A percentile compares a stretch with the other conserved stretches of the same genome.
These are phyloP conservation scores for Catharus ustulatus DNA, from an alignment of 2,797 vertebrate species.

Conservation along the genomic window DNA sequence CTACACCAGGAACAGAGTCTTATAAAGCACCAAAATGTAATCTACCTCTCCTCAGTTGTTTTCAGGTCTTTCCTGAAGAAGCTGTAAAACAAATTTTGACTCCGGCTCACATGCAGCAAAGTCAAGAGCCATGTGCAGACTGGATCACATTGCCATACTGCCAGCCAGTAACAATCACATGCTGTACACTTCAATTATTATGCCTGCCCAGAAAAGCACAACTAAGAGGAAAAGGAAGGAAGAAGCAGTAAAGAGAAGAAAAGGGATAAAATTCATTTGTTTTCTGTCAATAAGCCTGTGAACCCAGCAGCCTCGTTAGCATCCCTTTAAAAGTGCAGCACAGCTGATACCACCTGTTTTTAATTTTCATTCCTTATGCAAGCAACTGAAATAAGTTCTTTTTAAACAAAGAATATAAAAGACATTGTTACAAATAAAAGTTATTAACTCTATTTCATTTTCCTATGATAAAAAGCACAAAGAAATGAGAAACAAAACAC, in stretches of 20 bases:
- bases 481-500: neutral
- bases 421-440: neutral
- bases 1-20: neutral
- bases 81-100: neutral
- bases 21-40: neutral
- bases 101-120: neutral
- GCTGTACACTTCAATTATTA: neutral
- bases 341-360: neutral
- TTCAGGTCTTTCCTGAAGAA: neutral
- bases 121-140: neutral
- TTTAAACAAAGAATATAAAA: neutral
- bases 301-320: neutral
- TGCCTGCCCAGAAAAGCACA: neutral
- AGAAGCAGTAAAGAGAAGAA: neutral
- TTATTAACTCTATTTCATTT: conserved; percentile 1
- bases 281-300: conserved; percentile 31
- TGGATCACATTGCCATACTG: neutral
- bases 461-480: neutral
- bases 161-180: neutral
- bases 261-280: conserved; percentile 12
- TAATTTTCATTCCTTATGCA: neutral
- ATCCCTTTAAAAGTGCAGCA: neutral
- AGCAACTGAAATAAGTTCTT: neutral
- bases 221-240: neutral
- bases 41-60: neutral